phyloP scores from a whole-genome alignment of 2,113 vertebrate genomes.

The Pipra filicauda region DNA sequence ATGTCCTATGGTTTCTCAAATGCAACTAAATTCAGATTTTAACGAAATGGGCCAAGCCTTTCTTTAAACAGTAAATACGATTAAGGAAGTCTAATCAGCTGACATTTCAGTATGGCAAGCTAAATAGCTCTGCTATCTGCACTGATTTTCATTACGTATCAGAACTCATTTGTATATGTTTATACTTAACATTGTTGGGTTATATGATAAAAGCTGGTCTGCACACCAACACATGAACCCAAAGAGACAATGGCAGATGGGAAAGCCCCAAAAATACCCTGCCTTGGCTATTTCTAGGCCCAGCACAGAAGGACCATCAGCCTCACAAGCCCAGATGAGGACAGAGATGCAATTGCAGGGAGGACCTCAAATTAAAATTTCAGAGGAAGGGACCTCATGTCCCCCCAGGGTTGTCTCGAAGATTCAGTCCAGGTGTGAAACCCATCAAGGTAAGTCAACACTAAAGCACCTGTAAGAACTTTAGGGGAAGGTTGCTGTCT shows the following conservation, averaged over 20 bases:
- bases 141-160: background rate
- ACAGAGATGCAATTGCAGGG: fast-evolving
- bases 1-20: background rate
- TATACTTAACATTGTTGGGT: background rate
- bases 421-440: background rate
- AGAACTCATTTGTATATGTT: background rate
- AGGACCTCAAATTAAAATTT: background rate
- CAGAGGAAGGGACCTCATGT: background rate
- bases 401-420: background rate
- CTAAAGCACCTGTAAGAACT: background rate
- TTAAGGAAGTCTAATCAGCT: background rate
- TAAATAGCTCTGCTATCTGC: background rate
- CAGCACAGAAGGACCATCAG: background rate
- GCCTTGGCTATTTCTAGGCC: background rate
- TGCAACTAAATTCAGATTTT: background rate
- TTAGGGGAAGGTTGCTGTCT: fast-evolving
- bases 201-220: background rate
- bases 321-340: background rate
- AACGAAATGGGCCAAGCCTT: background rate
- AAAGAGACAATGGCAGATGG: background rate
- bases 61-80: background rate
- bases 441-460: background rate
- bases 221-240: background rate
- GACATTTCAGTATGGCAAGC: background rate
- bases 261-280: background rate